Percentiles rank a stretch among this genome's conserved stretches.
Conservation (phyloP, 2,888 invertebrate genomes). For the Thyatira batis region DNA sequence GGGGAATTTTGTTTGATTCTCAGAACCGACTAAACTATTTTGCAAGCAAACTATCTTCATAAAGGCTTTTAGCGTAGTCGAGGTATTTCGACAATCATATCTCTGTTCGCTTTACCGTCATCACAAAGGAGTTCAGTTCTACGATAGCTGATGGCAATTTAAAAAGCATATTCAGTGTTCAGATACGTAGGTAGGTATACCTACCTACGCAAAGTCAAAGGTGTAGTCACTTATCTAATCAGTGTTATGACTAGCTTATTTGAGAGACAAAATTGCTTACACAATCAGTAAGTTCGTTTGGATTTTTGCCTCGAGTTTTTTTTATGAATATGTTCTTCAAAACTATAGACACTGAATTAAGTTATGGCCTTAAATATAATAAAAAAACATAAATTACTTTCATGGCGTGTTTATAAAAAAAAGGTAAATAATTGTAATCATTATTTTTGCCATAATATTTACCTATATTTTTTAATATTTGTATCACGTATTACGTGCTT, state of each 20-base stretch:
- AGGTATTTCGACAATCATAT: conserved; percentile 3
- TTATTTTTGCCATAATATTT: too few relatives aligned
- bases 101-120: not conserved
- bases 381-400: too few relatives aligned
- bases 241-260: not conserved
- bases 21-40: conserved; percentile 1
- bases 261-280: not conserved
- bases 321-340: too few relatives aligned
- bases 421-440: too few relatives aligned
- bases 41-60: conserved; percentile 3
- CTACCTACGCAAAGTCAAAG: not conserved
- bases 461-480: too few relatives aligned
- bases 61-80: not conserved
- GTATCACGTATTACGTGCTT: too few relatives aligned
- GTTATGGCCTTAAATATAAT: too few relatives aligned
- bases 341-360: too few relatives aligned
- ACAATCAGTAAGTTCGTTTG: too few relatives aligned
- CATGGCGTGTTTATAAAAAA: too few relatives aligned
- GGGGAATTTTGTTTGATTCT: conserved; percentile 1
- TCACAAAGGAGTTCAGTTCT: not conserved
- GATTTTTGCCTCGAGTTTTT: too few relatives aligned
- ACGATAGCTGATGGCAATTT: not conserved
- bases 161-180: not conserved
- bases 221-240: not conserved
- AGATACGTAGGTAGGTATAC: too few relatives aligned